phyloP scores from a whole-genome alignment of 2,113 vertebrate species.

The Cnemophilus loriae region DNA sequence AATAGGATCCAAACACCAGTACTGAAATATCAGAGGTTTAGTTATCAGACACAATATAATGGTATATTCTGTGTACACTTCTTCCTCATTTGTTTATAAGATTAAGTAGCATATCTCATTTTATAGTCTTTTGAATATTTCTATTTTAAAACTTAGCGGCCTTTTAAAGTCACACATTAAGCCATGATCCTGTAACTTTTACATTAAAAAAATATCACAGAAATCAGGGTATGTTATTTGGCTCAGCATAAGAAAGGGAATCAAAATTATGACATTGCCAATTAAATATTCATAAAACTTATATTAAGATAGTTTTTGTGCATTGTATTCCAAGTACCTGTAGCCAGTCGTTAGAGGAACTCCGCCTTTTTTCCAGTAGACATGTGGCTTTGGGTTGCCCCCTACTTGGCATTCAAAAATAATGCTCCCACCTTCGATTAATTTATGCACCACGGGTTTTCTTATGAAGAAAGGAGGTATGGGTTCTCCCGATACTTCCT shows the following conservation, averaged over 20 bases:
- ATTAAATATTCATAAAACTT: not conserved
- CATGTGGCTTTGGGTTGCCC: slow-evolving; percentile 90
- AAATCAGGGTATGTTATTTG: not conserved
- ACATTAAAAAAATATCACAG: not conserved
- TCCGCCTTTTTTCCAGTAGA: slow-evolving; percentile 96
- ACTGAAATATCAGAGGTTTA: not conserved
- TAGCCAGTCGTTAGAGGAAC: slow-evolving; percentile 92
- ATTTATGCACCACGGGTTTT: slow-evolving; percentile 84
- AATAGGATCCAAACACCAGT: not conserved
- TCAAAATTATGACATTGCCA: not conserved
- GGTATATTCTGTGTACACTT: not conserved
- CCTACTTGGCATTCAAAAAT: slow-evolving; percentile 91
- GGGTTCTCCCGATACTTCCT: slow-evolving; percentile 73
- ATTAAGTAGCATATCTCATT: not conserved
- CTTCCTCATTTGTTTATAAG: not conserved
- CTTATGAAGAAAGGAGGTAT: slow-evolving; percentile 85
- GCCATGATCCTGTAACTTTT: not conserved
- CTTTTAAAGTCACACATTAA: not conserved
- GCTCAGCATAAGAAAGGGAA: not conserved
- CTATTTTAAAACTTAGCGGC: not conserved
- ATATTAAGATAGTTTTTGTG: not conserved
- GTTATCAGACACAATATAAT: not conserved
- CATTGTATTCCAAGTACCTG: slow-evolving; percentile 75
- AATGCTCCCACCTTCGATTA: slow-evolving; percentile 90
- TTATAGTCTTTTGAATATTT: not conserved